Conservation (phyloP, 2,888 invertebrate genomes). For the Gastracanthus pulcherrimus region DNA sequence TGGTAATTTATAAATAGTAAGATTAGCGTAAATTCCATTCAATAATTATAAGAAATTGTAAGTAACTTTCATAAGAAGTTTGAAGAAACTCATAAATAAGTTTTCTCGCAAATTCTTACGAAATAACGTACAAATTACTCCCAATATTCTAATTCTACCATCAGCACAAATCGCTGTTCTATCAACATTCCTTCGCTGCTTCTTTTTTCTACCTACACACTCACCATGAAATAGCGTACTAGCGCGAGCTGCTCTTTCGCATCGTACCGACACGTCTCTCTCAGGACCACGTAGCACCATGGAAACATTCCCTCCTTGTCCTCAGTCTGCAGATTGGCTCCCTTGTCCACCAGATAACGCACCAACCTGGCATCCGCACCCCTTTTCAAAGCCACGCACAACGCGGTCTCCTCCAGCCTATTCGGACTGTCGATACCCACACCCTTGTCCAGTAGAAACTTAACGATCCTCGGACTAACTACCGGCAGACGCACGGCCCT, state of each 20-base stretch:
- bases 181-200: no score
- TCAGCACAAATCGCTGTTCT: no score
- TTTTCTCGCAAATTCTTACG: no score
- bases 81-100: no score
- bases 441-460: not conserved
- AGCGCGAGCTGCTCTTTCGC: not conserved
- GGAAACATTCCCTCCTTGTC: not conserved
- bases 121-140: no score
- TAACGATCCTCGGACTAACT: not conserved
- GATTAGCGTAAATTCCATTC: no score
- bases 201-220: no score
- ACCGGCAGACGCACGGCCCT: not conserved
- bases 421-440: not conserved
- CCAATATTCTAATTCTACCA: no score
- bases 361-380: not conserved
- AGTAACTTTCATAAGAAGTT: no score
- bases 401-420: not conserved
- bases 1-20: no score
- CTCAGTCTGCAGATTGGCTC: not conserved
- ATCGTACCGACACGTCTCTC: not conserved
- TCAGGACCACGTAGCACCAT: constrained; percentile 15
- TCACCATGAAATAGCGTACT: no score
- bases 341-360: not conserved
- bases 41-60: no score
- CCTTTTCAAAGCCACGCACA: not conserved